phyloP scores from a whole-genome alignment of 2,888 invertebrate species.

The Ptychoptera contaminata region DNA sequence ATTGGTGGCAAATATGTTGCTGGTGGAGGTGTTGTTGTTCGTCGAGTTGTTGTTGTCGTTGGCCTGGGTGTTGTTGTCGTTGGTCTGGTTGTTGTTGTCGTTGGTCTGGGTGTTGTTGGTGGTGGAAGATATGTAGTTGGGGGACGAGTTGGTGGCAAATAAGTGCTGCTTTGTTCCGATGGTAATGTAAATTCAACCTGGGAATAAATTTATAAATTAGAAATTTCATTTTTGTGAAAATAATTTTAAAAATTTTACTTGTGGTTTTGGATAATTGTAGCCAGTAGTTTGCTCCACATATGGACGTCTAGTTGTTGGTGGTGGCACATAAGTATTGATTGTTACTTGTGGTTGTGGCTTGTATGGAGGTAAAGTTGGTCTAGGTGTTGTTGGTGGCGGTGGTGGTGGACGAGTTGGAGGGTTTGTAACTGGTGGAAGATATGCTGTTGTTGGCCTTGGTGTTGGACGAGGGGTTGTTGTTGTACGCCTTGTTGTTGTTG shows the following conservation, averaged over 20 bases:
- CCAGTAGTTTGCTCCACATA: too few species aligned
- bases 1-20: too few species aligned
- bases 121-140: slow-evolving; percentile 8
- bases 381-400: slow-evolving; percentile 4
- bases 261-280: not conserved
- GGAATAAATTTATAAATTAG: too few species aligned
- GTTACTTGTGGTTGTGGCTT: too few species aligned
- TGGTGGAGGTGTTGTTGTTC: not conserved
- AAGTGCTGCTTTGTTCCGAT: not conserved
- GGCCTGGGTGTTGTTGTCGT: slow-evolving; percentile 5
- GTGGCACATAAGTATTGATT: too few species aligned
- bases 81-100: too few species aligned
- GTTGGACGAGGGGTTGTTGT: not conserved
- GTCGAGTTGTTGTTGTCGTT: not conserved
- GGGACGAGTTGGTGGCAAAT: not conserved
- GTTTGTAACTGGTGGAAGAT: slow-evolving; percentile 22
- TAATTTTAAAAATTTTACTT: not conserved
- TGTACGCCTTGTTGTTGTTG: too few species aligned
- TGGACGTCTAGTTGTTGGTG: too few species aligned
- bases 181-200: not conserved
- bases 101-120: not conserved
- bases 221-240: too few species aligned
- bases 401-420: slow-evolving; percentile 9
- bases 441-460: slow-evolving; percentile 15
- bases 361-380: not conserved